Conservation (phyloP, 2,797 vertebrate genomes). For the Pseudopleuronectes americanus region DNA sequence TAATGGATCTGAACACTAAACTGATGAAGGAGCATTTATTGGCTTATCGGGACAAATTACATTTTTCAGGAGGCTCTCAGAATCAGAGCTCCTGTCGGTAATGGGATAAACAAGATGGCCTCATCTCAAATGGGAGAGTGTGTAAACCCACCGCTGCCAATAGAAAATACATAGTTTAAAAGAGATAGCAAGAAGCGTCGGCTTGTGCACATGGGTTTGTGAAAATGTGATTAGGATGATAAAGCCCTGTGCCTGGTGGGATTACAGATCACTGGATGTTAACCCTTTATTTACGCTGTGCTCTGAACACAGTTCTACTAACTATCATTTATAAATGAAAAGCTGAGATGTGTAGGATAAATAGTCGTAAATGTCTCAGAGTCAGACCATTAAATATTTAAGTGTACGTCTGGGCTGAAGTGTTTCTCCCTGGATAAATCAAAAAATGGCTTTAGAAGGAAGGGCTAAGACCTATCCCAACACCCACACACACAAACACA, state of each 20-base stretch:
- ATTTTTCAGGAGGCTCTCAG: constrained; percentile 65
- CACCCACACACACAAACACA: no score
- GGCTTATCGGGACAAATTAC: constrained; percentile 72
- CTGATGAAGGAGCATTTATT: constrained; percentile 75
- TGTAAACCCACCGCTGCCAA: constrained; percentile 48
- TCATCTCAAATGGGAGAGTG: constrained; percentile 31
- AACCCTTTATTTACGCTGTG: constrained; percentile 29
- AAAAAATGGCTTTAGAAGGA: no score
- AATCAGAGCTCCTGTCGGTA: constrained; percentile 57
- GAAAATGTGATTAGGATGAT: constrained; percentile 61
- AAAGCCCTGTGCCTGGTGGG: constrained; percentile 42
- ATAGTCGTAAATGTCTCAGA: no score
- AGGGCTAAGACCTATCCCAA: no score
- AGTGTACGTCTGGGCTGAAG: no score
- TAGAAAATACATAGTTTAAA: constrained; percentile 36
- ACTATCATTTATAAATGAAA: no score
- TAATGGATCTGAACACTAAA: constrained; percentile 77
- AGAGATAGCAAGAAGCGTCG: constrained; percentile 25
- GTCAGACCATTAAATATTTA: no score
- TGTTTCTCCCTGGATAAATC: no score
- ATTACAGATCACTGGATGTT: constrained; percentile 28
- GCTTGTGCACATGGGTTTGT: constrained; percentile 34
- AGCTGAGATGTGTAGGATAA: no score
- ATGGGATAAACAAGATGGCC: constrained; percentile 66
- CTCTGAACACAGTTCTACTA: neutral